Evolutionary conservation across 37 sponge, comb jelly and placozoan genomes (phyloP).

Genomic region (Eunapius fragilis): DNA sequence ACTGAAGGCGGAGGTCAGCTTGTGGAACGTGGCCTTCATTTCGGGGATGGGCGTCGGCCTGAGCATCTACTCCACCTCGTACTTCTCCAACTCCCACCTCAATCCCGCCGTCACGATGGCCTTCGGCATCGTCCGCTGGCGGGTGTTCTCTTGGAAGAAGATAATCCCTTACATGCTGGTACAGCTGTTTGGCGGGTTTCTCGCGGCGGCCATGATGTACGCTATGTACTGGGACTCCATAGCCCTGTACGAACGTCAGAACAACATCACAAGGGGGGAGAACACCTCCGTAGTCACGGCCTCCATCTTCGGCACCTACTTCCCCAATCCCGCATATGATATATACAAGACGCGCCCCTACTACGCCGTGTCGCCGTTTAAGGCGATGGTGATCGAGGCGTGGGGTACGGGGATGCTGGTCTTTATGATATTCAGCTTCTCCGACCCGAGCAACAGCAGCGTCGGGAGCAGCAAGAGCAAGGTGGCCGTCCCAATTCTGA

Average conservation of each 20-base stretch:
- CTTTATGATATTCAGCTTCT: slow-evolving; percentile 54
- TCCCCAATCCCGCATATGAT: slow-evolving; percentile 49
- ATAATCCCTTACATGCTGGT: slow-evolving; percentile 31
- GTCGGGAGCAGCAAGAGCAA: slow-evolving; percentile 31
- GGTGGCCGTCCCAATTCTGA: slow-evolving; percentile 31
- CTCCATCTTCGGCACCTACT: slow-evolving; percentile 62
- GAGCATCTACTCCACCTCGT: slow-evolving; percentile 42
- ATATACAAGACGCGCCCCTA: neutral
- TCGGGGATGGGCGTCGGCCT: slow-evolving; percentile 46
- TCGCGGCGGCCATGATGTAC: slow-evolving; percentile 26
- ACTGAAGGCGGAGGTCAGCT: slow-evolving; percentile 22
- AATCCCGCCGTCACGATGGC: slow-evolving; percentile 63
- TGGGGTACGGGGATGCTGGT: slow-evolving; percentile 43
- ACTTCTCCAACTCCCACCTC: slow-evolving; percentile 63
- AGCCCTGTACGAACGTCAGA: slow-evolving; percentile 14
- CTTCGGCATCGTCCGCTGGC: slow-evolving; percentile 44
- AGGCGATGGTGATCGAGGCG: slow-evolving; percentile 45
- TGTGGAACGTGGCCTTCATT: slow-evolving; percentile 61
- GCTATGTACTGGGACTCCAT: neutral
- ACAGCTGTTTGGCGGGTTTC: slow-evolving; percentile 44
- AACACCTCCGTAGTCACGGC: slow-evolving; percentile 36
- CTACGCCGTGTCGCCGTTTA: slow-evolving; percentile 7
- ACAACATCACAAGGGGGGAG: slow-evolving; percentile 27
- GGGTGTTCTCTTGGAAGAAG: slow-evolving; percentile 36
- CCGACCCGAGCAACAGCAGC: slow-evolving; percentile 36